Percentiles rank a stretch among this genome's conserved stretches.
Evolutionary conservation across 2,888 invertebrate genomes (phyloP).

Genomic region (Spialia ferax): DNA sequence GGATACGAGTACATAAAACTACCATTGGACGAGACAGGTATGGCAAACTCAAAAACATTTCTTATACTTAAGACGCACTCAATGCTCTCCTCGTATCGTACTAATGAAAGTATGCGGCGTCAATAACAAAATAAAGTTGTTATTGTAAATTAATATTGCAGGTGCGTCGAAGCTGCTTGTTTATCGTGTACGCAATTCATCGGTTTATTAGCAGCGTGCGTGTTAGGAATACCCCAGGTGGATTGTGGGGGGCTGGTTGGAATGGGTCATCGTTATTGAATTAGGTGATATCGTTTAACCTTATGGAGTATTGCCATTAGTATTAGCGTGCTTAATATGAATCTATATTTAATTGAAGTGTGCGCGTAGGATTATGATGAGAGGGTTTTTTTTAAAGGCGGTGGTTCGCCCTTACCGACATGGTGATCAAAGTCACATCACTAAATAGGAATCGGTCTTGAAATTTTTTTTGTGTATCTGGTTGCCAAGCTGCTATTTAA

Average conservation of each 20-base stretch:
- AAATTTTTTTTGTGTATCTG: too few relatives aligned
- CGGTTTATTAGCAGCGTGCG: constrained; percentile 76
- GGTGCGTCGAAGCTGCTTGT: constrained; percentile 50
- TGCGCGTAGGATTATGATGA: too few relatives aligned
- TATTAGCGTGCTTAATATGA: too few relatives aligned
- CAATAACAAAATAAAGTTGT: constrained; percentile 38
- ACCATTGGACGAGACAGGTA: not conserved
- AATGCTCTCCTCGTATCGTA: not conserved
- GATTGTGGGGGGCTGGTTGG: constrained; percentile 49
- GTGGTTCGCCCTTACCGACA: too few relatives aligned
- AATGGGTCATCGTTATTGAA: constrained; percentile 58
- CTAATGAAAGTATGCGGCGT: constrained; percentile 32
- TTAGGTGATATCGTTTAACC: constrained; percentile 68
- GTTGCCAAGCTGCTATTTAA: too few relatives aligned
- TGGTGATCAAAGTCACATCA: too few relatives aligned
- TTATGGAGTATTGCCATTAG: constrained; percentile 46
- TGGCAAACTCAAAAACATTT: not conserved
- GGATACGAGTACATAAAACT: not conserved
- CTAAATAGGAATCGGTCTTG: too few relatives aligned
- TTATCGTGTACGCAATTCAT: constrained; percentile 68
- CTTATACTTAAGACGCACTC: not conserved
- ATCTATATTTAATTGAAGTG: too few relatives aligned
- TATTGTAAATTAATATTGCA: constrained; percentile 50
- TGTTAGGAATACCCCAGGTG: constrained; percentile 68
- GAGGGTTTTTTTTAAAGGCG: too few relatives aligned